Evolutionary conservation across 2,113 vertebrate genomes (phyloP).

Genomic region (Callionymus lyra): DNA sequence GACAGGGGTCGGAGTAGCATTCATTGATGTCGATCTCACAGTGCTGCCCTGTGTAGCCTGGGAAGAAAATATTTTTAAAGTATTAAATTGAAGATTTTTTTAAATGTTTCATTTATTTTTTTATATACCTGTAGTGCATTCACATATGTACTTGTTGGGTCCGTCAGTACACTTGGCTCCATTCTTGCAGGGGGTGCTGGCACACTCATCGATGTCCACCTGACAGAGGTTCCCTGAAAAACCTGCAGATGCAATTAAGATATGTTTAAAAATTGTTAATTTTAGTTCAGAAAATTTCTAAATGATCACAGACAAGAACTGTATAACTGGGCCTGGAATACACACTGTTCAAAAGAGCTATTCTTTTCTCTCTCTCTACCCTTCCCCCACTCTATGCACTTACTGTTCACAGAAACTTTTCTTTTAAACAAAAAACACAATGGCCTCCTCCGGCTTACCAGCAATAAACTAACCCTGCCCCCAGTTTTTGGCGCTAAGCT

Average conservation of each 20-base stretch:
- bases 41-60: conserved; percentile 81
- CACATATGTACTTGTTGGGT: conserved; percentile 86
- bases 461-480: conserved; percentile 42
- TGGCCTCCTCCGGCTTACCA: conserved; percentile 41
- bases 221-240: conserved; percentile 88
- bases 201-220: conserved; percentile 87
- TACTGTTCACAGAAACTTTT: conserved; percentile 57
- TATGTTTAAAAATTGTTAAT: background rate
- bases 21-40: conserved; percentile 85
- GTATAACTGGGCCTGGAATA: background rate
- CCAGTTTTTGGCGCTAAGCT: conserved; percentile 64
- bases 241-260: conserved; percentile 60
- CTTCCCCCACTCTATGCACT: conserved; percentile 8
- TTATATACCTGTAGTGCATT: conserved; percentile 83
- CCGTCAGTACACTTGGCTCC: conserved; percentile 88
- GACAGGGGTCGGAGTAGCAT: conserved; percentile 84
- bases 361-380: background rate
- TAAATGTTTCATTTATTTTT: too few species aligned
- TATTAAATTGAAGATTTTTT: background rate
- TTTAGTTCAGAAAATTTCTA: background rate
- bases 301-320: conserved; percentile 13
- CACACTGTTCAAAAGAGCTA: conserved; percentile 3
- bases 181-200: conserved; percentile 90
- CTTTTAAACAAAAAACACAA: conserved; percentile 57
- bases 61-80: background rate